Base-by-base conservation (phyloP, 2,888 invertebrate species). In the Candidula unifasciata region DNA sequence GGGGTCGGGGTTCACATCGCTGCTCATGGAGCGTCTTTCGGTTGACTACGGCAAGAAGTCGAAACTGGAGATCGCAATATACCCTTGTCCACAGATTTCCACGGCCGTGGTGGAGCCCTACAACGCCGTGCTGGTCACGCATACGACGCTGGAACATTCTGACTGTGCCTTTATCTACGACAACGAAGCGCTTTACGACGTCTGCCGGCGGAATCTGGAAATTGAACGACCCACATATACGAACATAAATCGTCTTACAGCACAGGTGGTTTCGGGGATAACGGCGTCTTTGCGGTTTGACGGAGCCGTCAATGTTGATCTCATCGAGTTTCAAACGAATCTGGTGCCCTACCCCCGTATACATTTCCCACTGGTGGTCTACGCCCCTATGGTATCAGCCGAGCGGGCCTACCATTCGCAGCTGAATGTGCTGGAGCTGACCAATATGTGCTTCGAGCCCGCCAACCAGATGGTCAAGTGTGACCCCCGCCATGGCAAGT, bases 91-190 rank as follows among this genome's bases (percentile, higher is more conserved):
- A 3, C 80, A 83, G 68, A 82, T 85, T 35, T 33, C 69, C 57
- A 85, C 85, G 24, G 97, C 98, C 0, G 97, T 98, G 18, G 97
- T 98, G 64, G 98, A 98, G 93, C 98, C 98, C 0, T 98, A 98
- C 96, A 98, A 98, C 95, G 97, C 98, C 0, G 97, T 98, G 83
- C 90, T 98, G 92, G 98, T 98, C 92, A 98, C 98, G 86, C 98
- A 98, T 95, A 98, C 98, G 82, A 98, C 98, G 85, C 90, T 95
- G 87, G 98, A 98, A 94, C 98, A 98, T 94, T 97, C 97, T 0
- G 97, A 98, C 95, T 98, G 98, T 94, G 97, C 98, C 76, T 98
- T 98, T 95, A 98, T 98, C 98, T 97, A 95, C 77, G 98, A 98
- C 95, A 98, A 98, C 91, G 97, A 98, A 93, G 97, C 98, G 69